A percentile compares a stretch with the other conserved stretches of the same genome.
These are phyloP conservation scores for Sebastes ruberrimus DNA, from an alignment of 2,797 vertebrate species.

Conservation along the genomic window DNA sequence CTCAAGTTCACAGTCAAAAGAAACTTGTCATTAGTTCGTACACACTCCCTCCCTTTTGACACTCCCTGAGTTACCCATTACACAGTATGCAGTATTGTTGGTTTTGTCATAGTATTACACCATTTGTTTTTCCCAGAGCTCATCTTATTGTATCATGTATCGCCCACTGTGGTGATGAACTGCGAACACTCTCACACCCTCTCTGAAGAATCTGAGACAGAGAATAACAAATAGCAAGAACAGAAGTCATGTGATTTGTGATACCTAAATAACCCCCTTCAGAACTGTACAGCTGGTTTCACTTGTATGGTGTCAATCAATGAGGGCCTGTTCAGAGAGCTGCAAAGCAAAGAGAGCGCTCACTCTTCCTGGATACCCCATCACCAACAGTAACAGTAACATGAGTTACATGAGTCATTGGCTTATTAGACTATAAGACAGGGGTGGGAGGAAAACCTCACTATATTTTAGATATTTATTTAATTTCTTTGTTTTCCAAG, in stretches of 20 bases:
- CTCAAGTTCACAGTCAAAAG: not conserved
- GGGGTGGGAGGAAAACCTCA: too few species aligned
- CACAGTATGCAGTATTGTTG: not conserved
- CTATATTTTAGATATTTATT: not conserved
- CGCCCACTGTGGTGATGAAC: not conserved
- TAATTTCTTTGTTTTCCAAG: not conserved
- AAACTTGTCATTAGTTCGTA: not conserved
- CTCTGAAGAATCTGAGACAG: not conserved
- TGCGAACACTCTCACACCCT: not conserved
- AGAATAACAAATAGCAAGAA: conserved; percentile 4
- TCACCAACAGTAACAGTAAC: not conserved
- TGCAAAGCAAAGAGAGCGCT: not conserved
- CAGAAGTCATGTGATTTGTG: not conserved
- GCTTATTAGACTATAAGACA: not conserved
- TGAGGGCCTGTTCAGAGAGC: not conserved
- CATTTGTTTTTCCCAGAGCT: not conserved
- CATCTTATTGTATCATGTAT: not conserved
- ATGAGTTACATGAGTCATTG: not conserved
- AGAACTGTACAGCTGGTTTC: not conserved
- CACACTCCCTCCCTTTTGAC: not conserved
- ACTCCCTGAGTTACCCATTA: too few species aligned
- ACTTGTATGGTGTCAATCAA: not conserved
- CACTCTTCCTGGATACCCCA: not conserved
- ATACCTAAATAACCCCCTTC: not conserved
- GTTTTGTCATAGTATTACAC: not conserved